Base-by-base conservation (phyloP, 2,888 invertebrate genomes). In the Atrina japonica region DNA sequence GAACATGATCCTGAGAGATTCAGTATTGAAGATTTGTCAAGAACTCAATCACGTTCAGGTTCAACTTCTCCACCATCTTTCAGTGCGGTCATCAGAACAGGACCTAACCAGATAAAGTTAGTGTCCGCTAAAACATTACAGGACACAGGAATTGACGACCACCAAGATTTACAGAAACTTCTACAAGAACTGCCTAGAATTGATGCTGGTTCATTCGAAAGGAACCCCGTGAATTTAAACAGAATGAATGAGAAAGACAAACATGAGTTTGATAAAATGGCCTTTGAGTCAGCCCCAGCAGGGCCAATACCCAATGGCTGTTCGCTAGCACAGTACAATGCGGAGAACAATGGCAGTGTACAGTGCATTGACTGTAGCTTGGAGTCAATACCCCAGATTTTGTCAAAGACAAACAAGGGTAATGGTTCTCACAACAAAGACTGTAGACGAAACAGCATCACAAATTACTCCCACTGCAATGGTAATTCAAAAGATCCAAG, bases 21-120 rank as follows among this genome's bases (percentile, higher is more conserved):
- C 53, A 86, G 85, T 69, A 78, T 82, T 40, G 87, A 86, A 18
- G 85, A 84, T 35, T 67, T 78, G 49, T 85, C 84, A 2, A 70
- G 76, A 30, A 80, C 73, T 63, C 79, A 80, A 63, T 82, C 83
- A 1, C 45, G 82, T 7, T 80, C 82, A 18, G 76, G 77, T 25
- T 82, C 83, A 7, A 63, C 80, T 1, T 84, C 86, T 5, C 86
- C 86, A 50, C 85, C 87, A 29, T 78, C 78, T 40, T 86, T 83
- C 66, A 87, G 87, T 73, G 85, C 86, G 27, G 87, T 87, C 23
- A 86, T 87, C 47, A 78, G 87, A 65, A 86, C 85, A 14, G 87
- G 87, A 53, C 87, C 87, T 56, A 85, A 87, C 77, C 83, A 84
- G 70, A 87, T 87, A 35, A 83, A 86, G 73, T 81, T 87, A 74